These are phyloP conservation scores for Brenthis daphne DNA, from an alignment of 2,888 invertebrate species.

Conservation along the genomic window DNA sequence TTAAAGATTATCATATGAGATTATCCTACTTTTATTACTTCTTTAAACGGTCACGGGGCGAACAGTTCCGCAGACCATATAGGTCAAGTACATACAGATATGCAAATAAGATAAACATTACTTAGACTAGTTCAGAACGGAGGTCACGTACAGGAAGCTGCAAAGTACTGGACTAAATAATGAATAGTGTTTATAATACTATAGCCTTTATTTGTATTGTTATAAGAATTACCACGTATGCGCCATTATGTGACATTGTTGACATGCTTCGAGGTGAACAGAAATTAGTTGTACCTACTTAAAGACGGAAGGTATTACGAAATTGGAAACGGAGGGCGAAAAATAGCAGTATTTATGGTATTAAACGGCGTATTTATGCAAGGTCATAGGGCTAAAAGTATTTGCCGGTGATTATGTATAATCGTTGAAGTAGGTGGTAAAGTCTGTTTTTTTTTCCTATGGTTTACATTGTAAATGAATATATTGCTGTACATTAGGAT, in stretches of 20 bases:
- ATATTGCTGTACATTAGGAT: too few species aligned
- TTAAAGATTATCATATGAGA: constrained; percentile 19
- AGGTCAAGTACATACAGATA: constrained; percentile 36
- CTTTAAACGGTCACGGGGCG: constrained; percentile 28
- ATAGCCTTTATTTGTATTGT: constrained; percentile 8
- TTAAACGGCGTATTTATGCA: constrained; percentile 4
- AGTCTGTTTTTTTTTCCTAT: not conserved
- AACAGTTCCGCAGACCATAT: constrained; percentile 38
- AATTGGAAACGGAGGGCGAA: constrained; percentile 14
- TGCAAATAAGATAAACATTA: constrained; percentile 37
- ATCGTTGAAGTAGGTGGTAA: constrained; percentile 10
- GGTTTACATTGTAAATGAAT: too few species aligned
- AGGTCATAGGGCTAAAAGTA: constrained; percentile 19
- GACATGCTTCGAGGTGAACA: constrained; percentile 12
- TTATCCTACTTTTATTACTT: constrained; percentile 24
- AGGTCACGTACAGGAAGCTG: constrained; percentile 43
- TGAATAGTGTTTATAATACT: constrained; percentile 8
- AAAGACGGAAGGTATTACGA: constrained; percentile 8
- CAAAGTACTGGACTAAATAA: constrained; percentile 22
- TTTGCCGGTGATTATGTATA: constrained; percentile 17
- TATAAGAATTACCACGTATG: constrained; percentile 6
- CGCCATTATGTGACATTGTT: constrained; percentile 5
- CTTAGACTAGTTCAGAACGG: constrained; percentile 37
- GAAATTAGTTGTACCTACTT: constrained; percentile 8
- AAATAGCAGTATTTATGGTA: constrained; percentile 10